phyloP scores from a whole-genome alignment of 2,113 vertebrate species.

The Sinocyclocheilus maitianheensis region DNA sequence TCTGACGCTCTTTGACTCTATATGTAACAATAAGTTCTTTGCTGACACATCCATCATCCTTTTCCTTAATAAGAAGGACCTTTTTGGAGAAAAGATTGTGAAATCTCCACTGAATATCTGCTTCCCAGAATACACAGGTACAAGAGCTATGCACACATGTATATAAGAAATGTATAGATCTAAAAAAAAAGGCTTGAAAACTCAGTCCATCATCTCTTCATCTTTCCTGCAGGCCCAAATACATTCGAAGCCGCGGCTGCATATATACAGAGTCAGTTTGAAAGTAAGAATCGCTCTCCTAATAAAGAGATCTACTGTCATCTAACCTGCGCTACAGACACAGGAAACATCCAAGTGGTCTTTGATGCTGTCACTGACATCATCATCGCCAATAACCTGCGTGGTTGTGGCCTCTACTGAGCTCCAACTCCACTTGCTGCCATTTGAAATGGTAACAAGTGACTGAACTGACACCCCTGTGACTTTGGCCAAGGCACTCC shows the following conservation, averaged over 20 bases:
- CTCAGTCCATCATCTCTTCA: background rate
- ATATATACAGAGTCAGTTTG: conserved; percentile 94
- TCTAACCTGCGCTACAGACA: conserved; percentile 97
- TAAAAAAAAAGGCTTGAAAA: too few relatives aligned
- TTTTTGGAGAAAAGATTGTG: conserved; percentile 97
- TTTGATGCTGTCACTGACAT: conserved; percentile 98
- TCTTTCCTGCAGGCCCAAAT: conserved; percentile 79
- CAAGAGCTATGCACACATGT: background rate
- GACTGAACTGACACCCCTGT: conserved; percentile 33
- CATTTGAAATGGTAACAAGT: conserved; percentile 70
- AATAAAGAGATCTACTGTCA: conserved; percentile 98
- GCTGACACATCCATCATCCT: conserved; percentile 99
- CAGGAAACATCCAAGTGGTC: conserved; percentile 98
- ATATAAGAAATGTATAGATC: background rate
- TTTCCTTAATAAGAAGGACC: conserved; percentile 99
- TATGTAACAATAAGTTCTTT: conserved; percentile 99
- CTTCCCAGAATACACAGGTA: conserved; percentile 99
- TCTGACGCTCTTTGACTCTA: conserved; percentile 99
- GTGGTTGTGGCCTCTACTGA: conserved; percentile 96
- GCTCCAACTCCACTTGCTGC: conserved; percentile 61
- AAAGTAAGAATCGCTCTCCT: conserved; percentile 94
- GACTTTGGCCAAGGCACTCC: conserved; percentile 30
- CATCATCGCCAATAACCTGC: conserved; percentile 98
- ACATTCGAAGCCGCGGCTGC: conserved; percentile 88
- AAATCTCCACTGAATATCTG: conserved; percentile 96